Evolutionary conservation across 2,797 vertebrate genomes (phyloP).

Genomic region (Catostomus latipinnis): DNA sequence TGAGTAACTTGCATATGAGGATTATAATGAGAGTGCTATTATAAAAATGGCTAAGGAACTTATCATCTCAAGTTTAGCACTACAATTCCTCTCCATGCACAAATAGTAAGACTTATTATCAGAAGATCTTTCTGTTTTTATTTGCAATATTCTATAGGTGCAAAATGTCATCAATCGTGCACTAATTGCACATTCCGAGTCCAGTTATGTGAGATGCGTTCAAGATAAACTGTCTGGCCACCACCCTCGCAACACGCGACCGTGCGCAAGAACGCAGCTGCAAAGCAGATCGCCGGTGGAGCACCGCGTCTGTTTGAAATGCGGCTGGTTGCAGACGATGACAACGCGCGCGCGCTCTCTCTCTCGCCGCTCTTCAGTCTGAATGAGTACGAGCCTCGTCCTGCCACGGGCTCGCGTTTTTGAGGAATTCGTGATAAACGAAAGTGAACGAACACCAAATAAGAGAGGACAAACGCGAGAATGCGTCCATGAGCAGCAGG

Average conservation of each 20-base stretch:
- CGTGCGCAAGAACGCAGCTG: constrained; percentile 32
- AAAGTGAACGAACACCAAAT: constrained; percentile 34
- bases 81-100: not conserved
- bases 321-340: constrained; percentile 27
- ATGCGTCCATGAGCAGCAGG: not conserved
- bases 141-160: not conserved
- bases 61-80: constrained; percentile 2
- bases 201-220: not conserved
- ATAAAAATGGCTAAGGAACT: not conserved
- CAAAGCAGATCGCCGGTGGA: constrained; percentile 18
- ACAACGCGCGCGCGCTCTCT: not conserved
- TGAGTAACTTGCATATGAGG: not conserved
- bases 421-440: constrained; percentile 45
- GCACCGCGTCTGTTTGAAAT: constrained; percentile 18
- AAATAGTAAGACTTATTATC: not conserved
- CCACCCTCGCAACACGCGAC: constrained; percentile 22
- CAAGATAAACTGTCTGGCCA: constrained; percentile 5
- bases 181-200: constrained; percentile 24
- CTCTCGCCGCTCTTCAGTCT: constrained; percentile 3
- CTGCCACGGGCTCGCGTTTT: constrained; percentile 34
- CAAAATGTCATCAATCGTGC: not conserved
- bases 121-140: not conserved
- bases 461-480: constrained; percentile 7
- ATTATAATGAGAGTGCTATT: not conserved
- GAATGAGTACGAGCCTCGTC: constrained; percentile 32